phyloP scores from a whole-genome alignment of 2,797 vertebrate genomes.

The Sylvilagus floridanus region DNA sequence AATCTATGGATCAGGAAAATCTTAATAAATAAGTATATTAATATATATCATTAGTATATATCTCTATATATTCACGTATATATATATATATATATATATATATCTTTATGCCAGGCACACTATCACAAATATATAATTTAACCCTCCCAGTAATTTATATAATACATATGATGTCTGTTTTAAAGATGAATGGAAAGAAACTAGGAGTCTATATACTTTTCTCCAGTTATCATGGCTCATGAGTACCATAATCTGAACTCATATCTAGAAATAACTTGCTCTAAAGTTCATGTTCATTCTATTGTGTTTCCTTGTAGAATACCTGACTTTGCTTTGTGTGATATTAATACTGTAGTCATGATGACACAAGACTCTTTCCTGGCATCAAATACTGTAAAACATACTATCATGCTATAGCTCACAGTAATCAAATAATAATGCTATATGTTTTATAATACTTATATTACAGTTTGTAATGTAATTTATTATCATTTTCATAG shows the following conservation, averaged over 20 bases:
- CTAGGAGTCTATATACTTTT: background rate
- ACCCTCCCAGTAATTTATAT: background rate
- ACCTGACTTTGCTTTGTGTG: background rate
- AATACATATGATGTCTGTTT: background rate
- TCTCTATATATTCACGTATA: background rate
- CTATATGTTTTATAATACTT: background rate
- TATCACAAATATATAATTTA: conserved; percentile 32
- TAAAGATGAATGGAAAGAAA: background rate
- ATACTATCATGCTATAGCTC: background rate
- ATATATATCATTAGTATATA: no score
- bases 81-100: background rate
- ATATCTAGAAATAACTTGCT: background rate
- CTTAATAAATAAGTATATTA: no score
- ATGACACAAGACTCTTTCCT: background rate
- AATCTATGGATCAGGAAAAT: conserved; percentile 7
- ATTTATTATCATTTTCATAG: conserved; percentile 27
- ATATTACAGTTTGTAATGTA: background rate
- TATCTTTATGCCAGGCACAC: background rate
- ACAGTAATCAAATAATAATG: background rate
- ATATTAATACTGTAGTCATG: background rate
- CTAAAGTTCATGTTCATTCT: conserved; percentile 7
- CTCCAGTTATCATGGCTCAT: background rate
- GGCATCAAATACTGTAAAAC: background rate
- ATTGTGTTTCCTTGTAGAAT: background rate
- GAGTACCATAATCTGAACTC: background rate